These are phyloP conservation scores for Apoda limacodes DNA, from an alignment of 2,888 invertebrate species.

Conservation along the genomic window DNA sequence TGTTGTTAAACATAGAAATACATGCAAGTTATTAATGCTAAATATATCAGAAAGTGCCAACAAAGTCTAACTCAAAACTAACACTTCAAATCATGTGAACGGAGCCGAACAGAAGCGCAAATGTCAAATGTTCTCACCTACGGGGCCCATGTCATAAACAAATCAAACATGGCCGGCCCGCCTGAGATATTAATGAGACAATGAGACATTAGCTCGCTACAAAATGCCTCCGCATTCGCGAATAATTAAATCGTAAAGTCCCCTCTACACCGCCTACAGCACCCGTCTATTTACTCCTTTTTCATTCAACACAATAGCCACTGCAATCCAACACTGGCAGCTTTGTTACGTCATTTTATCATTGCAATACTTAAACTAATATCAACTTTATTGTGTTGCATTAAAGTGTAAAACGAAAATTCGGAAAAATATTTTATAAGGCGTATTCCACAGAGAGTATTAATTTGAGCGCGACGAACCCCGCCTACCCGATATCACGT, in stretches of 20 bases:
- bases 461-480: slow-evolving; percentile 68
- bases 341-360: slow-evolving; percentile 43
- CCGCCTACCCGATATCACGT: slow-evolving; percentile 64
- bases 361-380: slow-evolving; percentile 3
- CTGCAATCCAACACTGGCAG: slow-evolving; percentile 54
- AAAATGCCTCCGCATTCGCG: slow-evolving; percentile 70
- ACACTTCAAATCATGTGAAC: no score
- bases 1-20: no score
- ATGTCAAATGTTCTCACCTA: slow-evolving; percentile 43
- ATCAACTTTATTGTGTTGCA: slow-evolving; percentile 17
- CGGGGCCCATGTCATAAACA: slow-evolving; percentile 59
- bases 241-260: slow-evolving; percentile 71
- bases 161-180: slow-evolving; percentile 67
- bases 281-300: slow-evolving; percentile 67
- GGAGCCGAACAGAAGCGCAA: slow-evolving; percentile 21
- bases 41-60: no score
- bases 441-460: slow-evolving; percentile 59
- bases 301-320: slow-evolving; percentile 68
- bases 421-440: slow-evolving; percentile 34
- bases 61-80: no score
- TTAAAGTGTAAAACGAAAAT: slow-evolving; percentile 26
- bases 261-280: slow-evolving; percentile 66
- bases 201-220: slow-evolving; percentile 69
- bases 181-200: slow-evolving; percentile 69
- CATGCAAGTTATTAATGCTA: no score